These are phyloP conservation scores for Lepus europaeus DNA, from an alignment of 2,113 vertebrate genomes.

Conservation along the genomic window DNA sequence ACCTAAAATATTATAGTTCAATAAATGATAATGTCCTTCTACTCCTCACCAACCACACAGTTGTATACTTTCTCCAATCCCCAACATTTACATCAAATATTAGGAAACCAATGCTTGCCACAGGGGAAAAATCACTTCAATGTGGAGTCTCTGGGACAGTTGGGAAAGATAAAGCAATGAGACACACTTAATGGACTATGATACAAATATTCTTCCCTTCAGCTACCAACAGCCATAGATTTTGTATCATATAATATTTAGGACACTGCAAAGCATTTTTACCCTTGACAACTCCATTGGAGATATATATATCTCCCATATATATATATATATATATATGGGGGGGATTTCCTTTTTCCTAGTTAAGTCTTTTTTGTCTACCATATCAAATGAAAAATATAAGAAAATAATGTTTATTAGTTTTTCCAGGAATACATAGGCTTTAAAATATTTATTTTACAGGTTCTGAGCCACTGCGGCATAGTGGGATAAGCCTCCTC, in stretches of 20 bases:
- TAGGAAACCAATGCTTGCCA: neutral
- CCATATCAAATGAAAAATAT: neutral
- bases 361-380: neutral
- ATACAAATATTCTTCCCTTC: neutral
- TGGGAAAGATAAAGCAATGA: too few species aligned
- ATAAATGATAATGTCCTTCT: neutral
- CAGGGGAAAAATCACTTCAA: accelerated
- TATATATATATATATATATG: too few species aligned
- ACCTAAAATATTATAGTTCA: neutral
- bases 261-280: accelerated
- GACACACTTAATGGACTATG: too few species aligned
- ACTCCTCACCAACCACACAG: neutral
- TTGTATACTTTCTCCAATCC: neutral
- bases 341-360: neutral
- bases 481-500: too few species aligned
- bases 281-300: neutral
- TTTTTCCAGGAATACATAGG: neutral
- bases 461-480: neutral
- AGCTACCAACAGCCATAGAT: neutral
- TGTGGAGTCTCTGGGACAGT: neutral
- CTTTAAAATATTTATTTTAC: neutral
- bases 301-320: too few species aligned
- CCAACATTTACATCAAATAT: neutral
- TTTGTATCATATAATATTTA: neutral
- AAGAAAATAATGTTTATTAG: neutral